Evolutionary conservation across 2,113 vertebrate species (phyloP).

Genomic region (Pungitius pungitius): DNA sequence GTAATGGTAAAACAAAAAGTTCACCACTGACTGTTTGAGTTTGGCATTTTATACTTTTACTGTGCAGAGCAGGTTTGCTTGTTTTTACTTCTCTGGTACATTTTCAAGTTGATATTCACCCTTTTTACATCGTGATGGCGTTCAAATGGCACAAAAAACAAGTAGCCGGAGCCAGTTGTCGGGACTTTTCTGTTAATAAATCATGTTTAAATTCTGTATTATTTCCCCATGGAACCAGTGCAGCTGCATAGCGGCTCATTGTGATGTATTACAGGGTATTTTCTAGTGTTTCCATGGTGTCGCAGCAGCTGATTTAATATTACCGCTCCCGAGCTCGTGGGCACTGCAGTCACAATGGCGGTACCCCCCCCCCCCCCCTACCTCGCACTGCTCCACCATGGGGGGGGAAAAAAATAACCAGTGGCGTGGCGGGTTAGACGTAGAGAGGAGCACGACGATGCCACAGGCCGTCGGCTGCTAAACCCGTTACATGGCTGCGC

Average conservation of each 20-base stretch:
- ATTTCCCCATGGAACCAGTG: not conserved
- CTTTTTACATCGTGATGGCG: not conserved
- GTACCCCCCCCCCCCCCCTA: no score
- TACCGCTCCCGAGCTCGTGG: not conserved
- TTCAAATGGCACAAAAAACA: not conserved
- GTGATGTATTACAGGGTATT: not conserved
- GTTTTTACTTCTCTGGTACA: not conserved
- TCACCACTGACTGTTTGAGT: not conserved
- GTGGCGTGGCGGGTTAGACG: conserved; percentile 15
- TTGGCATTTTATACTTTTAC: conserved; percentile 12
- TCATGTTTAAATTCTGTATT: not conserved
- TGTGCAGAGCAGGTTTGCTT: not conserved
- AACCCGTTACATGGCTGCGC: conserved; percentile 73
- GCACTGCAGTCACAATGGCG: not conserved
- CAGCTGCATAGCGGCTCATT: not conserved
- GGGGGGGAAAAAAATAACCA: not conserved
- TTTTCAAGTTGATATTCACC: not conserved
- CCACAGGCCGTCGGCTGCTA: conserved; percentile 63
- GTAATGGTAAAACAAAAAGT: conserved; percentile 7
- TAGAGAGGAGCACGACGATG: conserved; percentile 13
- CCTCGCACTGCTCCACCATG: not conserved
- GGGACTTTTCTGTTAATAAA: conserved; percentile 8
- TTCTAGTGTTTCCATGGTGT: not conserved
- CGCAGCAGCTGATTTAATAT: not conserved
- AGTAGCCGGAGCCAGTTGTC: not conserved